Base-by-base conservation (phyloP, 1,140 invertebrate genomes). In the Nasonia longicornis region DNA sequence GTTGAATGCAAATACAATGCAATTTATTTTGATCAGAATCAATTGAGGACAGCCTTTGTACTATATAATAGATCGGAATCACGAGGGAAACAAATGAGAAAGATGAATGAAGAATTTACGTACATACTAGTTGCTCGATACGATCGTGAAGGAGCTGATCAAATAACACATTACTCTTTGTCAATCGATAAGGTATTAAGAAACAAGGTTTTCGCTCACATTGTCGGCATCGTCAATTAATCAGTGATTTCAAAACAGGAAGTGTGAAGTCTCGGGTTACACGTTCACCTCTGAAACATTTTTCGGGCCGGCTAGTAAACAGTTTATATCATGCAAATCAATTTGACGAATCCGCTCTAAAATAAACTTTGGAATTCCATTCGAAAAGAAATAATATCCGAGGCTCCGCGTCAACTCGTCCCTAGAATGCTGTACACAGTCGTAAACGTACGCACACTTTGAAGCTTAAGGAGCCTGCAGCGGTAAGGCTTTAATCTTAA, bases 111-210 rank as follows among this genome's bases (percentile, higher is more conserved):
- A 48, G 70, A 73, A 73, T 73, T 52, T 29, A 73, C 70, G 70
- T 52, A 73, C 45, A 29, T 22, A 52, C 38, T n/a, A 52, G 31
- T 29, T 73, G 20, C n/a, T 26, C 31, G 71, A 52, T 73, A 73
- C 10, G 8, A 73, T 73, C 71, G n/a, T 26, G n/a, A 69, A 69
- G 31, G 70, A 73, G 38, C 8, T 38, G 31, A 52, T 73, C 71
- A 73, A 73, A 73, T 73, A 26, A 73, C 42, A 12, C 71, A 71
- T 71, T 71, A 38, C 70, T 71, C 70, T 52, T 73, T 22, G 38
- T 73, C 71, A 26, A 73, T 73, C 42, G 71, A 73, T 73, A 73
- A 73, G 42, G 26, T n/a, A 29, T 73, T 73, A 73, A 73, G 42
- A 48, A 73, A 73, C 38, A 45, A 45, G 38, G 14, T 73, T 42